These are phyloP conservation scores for Spodoptera litura DNA, from an alignment of 1,140 invertebrate genomes.

Conservation along the genomic window DNA sequence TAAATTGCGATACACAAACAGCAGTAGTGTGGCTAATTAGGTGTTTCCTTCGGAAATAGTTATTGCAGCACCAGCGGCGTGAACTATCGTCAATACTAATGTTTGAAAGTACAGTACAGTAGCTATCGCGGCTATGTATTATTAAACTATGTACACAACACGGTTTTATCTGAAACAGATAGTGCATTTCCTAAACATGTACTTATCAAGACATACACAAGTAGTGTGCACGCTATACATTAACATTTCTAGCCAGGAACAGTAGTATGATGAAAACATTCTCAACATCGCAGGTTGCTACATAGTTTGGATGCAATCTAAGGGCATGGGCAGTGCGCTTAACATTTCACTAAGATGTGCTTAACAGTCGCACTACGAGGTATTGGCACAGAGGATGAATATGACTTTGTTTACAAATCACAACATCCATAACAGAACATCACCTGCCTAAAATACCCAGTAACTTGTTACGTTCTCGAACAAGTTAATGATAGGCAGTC, in stretches of 20 bases:
- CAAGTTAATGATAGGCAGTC: constrained; percentile 26
- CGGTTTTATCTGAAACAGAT: constrained; percentile 24
- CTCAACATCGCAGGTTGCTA: constrained; percentile 34
- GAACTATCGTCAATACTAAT: too few relatives aligned
- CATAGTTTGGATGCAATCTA: constrained; percentile 44
- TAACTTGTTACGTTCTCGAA: constrained; percentile 10
- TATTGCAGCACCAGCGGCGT: neutral
- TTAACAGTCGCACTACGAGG: constrained; percentile 56
- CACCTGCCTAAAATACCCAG: constrained; percentile 23
- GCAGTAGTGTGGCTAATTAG: neutral
- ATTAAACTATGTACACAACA: neutral
- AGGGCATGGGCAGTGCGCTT: constrained; percentile 50
- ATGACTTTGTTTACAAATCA: constrained; percentile 41
- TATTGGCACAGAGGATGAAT: constrained; percentile 44
- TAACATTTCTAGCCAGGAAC: constrained; percentile 33
- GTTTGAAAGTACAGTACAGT: too few relatives aligned
- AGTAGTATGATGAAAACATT: neutral
- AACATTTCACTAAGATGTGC: constrained; percentile 60
- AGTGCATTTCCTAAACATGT: constrained; percentile 36
- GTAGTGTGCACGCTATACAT: constrained; percentile 36
- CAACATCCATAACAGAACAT: neutral
- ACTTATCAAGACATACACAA: constrained; percentile 31
- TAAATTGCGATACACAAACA: neutral
- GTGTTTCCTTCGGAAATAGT: neutral
- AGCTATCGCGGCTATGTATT: neutral